These are phyloP conservation scores for Megaustenia siamemsis DNA, from an alignment of 2,888 invertebrate species.

Conservation along the genomic window DNA sequence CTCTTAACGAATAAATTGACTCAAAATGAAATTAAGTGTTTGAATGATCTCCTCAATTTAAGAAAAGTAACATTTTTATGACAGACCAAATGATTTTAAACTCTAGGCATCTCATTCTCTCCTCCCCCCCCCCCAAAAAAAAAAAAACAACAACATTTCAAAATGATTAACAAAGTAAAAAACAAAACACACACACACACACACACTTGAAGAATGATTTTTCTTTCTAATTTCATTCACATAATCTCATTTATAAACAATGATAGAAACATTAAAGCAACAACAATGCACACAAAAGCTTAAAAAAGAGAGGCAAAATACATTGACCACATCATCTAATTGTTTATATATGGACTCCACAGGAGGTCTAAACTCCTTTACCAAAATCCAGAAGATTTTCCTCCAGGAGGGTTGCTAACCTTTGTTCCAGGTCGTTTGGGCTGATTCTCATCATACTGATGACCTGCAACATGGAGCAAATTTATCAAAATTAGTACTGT, in stretches of 20 bases:
- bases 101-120: too few relatives aligned
- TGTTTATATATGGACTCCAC: neutral
- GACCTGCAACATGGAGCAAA: constrained; percentile 82
- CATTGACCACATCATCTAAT: too few relatives aligned
- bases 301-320: neutral
- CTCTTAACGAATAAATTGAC: too few relatives aligned
- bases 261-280: constrained; percentile 18
- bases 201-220: too few relatives aligned
- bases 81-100: too few relatives aligned
- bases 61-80: too few relatives aligned
- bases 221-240: neutral
- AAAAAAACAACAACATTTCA: too few relatives aligned
- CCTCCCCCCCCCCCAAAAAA: too few relatives aligned
- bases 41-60: neutral
- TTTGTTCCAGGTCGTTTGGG: constrained; percentile 70
- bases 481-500: too few relatives aligned
- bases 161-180: neutral
- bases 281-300: constrained; percentile 12
- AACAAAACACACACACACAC: neutral
- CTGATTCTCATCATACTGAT: constrained; percentile 81
- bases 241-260: neutral
- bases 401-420: constrained; percentile 78
- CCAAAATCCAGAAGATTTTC: constrained; percentile 72
- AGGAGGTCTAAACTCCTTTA: constrained; percentile 44
- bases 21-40: too few relatives aligned